Base-by-base conservation (phyloP, 2,888 invertebrate species). In the Ganaspis brasiliensis region DNA sequence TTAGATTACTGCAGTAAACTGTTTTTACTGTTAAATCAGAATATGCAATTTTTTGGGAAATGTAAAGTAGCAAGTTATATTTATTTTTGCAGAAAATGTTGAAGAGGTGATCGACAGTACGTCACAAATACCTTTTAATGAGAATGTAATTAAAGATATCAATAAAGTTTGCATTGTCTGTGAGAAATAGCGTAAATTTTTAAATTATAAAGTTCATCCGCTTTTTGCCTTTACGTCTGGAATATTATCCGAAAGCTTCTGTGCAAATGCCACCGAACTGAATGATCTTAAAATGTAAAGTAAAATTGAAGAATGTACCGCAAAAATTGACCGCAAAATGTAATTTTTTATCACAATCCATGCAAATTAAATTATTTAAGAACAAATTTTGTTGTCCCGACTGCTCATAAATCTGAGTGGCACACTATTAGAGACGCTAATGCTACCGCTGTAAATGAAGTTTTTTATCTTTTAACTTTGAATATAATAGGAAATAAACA, bases 381-480 rank as follows among this genome's bases (percentile, higher is more conserved):
- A 40, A 40, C 9, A 40, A 40, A 40, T 40, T 40, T 40, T 10
- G 12, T 40, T 21, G 19, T 16, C 40, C 16, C 16, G 45, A 35
- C 71, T 45, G 40, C 45, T 71, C 71, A 45, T 16, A 71, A 71
- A 71, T 71, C 71, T 40, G 71, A 71, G 21, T 71, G 71, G 21
- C 45, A 71, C 45, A 21, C 71, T 71, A 45, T 8, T 24, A 16
- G 71, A 71, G 71, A 71, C 9, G 45, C 40, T 71, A 37, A 71
- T 45, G 71, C 26, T 21, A 3, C 40, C 14, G 40, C 40, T 40
- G 71, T 40, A 5, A 37, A 71, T 37, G 40, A 71, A 71, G 40
- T 45, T 49, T 71, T 21, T 71, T 37, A 71, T 71, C 24, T 71
- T 40, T 40, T 40, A 40, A 21, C 45, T 40, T 16, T 40, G 24